A percentile compares a stretch with the other conserved stretches of the same genome.
These are phyloP conservation scores for Miichthys miiuy DNA, from an alignment of 2,797 vertebrate genomes.

Conservation along the genomic window DNA sequence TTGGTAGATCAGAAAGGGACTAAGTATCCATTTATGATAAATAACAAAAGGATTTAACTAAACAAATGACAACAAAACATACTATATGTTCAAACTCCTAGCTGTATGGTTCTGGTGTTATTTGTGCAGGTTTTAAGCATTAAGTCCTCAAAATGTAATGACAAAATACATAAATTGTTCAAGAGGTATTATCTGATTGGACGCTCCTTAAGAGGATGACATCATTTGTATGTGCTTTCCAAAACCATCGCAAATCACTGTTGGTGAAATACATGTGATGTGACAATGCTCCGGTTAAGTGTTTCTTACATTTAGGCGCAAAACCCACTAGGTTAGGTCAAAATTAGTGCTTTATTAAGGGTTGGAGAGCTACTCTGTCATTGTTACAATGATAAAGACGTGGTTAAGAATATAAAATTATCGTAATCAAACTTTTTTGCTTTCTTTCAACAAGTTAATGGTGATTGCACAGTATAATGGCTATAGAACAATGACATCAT, in stretches of 20 bases:
- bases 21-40: neutral
- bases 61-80: conserved; percentile 1
- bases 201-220: neutral
- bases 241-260: neutral
- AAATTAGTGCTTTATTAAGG: neutral
- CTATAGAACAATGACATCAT: too few species aligned
- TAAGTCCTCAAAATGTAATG: conserved; percentile 5
- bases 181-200: neutral
- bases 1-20: too few species aligned
- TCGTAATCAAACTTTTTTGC: neutral
- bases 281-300: too few species aligned
- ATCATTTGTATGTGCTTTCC: neutral
- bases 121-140: conserved; percentile 12
- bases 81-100: neutral
- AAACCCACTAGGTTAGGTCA: too few species aligned
- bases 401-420: neutral
- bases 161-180: neutral
- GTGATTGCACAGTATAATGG: too few species aligned
- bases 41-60: neutral
- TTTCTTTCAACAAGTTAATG: too few species aligned
- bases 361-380: neutral
- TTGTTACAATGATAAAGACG: neutral
- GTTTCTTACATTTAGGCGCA: too few species aligned
- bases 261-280: too few species aligned
- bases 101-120: neutral